Evolutionary conservation across 2,888 invertebrate genomes (phyloP).

Genomic region (Dioctria rufipes): DNA sequence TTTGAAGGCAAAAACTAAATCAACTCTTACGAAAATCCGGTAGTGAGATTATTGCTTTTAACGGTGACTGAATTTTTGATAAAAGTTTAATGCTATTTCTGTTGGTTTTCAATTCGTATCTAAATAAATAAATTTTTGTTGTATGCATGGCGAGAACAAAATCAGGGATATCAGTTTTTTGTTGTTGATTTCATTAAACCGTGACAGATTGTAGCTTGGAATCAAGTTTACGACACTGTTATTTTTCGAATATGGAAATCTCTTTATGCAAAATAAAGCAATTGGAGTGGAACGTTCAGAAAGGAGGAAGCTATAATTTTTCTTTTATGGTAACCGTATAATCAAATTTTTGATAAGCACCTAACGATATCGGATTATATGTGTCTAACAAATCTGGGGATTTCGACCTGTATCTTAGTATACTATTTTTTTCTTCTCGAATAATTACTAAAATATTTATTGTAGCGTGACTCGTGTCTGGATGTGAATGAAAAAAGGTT

Average conservation of each 20-base stretch:
- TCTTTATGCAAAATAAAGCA: not conserved
- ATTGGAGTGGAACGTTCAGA: too few species aligned
- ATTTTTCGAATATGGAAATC: not conserved
- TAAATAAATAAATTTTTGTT: slow-evolving; percentile 6
- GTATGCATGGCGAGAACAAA: not conserved
- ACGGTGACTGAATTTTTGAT: slow-evolving; percentile 28
- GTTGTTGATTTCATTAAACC: slow-evolving; percentile 8
- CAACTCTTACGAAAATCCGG: slow-evolving; percentile 6
- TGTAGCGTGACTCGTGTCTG: too few species aligned
- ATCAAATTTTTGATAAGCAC: too few species aligned
- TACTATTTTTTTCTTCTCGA: too few species aligned
- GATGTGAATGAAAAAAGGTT: too few species aligned
- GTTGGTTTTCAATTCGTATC: not conserved
- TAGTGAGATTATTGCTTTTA: slow-evolving; percentile 29
- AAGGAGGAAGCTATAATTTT: too few species aligned
- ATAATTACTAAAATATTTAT: too few species aligned
- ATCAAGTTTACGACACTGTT: not conserved
- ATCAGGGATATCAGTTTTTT: not conserved
- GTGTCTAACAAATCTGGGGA: too few species aligned
- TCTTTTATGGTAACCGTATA: too few species aligned
- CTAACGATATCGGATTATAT: too few species aligned
- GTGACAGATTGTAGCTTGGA: slow-evolving; percentile 31
- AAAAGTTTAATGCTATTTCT: not conserved
- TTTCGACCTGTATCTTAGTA: too few species aligned
- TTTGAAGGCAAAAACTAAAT: slow-evolving; percentile 14